Evolutionary conservation across 2,888 invertebrate genomes (phyloP).

Genomic region (Drosophila mimetica): DNA sequence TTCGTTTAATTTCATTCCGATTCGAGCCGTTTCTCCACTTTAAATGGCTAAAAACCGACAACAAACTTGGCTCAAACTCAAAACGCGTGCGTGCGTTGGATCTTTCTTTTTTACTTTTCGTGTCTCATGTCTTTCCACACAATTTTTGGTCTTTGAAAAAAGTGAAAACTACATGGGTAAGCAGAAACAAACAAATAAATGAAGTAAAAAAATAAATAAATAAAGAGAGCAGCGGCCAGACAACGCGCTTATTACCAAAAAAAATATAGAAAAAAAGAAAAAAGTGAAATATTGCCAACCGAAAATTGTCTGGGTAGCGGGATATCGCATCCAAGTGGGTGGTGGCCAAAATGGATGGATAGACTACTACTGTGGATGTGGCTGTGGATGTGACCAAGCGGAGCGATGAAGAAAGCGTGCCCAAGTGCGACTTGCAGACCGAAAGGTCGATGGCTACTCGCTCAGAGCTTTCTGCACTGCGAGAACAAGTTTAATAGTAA

Average conservation of each 20-base stretch:
- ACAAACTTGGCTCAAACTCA: constrained; percentile 62
- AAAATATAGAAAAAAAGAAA: constrained; percentile 30
- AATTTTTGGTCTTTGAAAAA: constrained; percentile 61
- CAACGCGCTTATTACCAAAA: constrained; percentile 43
- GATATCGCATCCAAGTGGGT: constrained; percentile 10
- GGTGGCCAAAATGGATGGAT: constrained; percentile 20
- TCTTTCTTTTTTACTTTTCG: constrained; percentile 28
- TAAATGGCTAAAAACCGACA: constrained; percentile 42
- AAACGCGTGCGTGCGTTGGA: constrained; percentile 51
- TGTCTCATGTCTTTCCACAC: constrained; percentile 29
- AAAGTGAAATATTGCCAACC: constrained; percentile 62
- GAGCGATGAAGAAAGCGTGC: constrained; percentile 78
- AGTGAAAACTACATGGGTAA: constrained; percentile 62
- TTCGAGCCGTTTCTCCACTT: constrained; percentile 25
- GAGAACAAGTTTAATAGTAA: constrained; percentile 1
- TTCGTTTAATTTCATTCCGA: constrained; percentile 44
- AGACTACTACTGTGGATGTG: background rate
- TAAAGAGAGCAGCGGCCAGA: constrained; percentile 19
- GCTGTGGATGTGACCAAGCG: constrained; percentile 72
- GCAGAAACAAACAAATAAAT: constrained; percentile 32
- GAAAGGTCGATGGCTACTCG: constrained; percentile 68
- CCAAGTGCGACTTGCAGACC: constrained; percentile 49
- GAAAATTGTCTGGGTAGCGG: constrained; percentile 33
- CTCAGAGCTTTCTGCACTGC: constrained; percentile 2
- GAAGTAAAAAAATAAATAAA: constrained; percentile 26